Evolutionary conservation across 2,113 vertebrate species (phyloP), one percentile per base, ranked within the genome.

Genomic region (Sinocyclocheilus maitianheensis): DNA sequence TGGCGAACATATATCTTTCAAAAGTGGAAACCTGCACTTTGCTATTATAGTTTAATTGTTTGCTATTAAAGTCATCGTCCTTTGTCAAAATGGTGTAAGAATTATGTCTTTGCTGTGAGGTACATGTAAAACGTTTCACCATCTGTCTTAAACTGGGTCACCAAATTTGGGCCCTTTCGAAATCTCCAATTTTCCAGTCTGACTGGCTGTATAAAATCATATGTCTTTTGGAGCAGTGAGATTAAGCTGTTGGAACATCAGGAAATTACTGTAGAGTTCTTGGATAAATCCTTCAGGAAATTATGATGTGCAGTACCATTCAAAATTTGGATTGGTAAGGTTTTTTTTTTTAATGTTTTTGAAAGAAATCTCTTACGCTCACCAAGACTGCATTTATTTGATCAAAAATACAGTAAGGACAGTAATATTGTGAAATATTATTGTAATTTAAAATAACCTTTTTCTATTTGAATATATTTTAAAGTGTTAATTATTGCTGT

Each of bases 131-230:
- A 58, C 13, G 5, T 43, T 80, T 62, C 62, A 43, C 18, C 77
- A 62, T 80, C 20, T 62, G 55, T 22, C 55, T 43, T n/a, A 80
- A 80, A 80, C 77, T 80, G 34, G 77, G 77, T 80, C 77, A 62
- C 34, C 30, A 62, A 80, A n/a, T 3, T 14, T 51, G 10, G 43
- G 76, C 1, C 0, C 24, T 8, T 80, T 58, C 18, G 8, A 60
- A 71, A 77, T 40, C 13, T 80, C 18, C 37, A 81, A 8, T 71
- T 67, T 81, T 81, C 60, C 79, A 79, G 84, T 72, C 37, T 60
- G 53, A 20, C 12, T 37, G 75, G 30, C 63, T 48, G 8, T 24
- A n/a, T 53, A 69, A 51, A 51, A 53, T n/a, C 58, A 62, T 10
- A 53, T 60, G 26, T 69, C 12, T 67, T 53, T 43, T 65, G 24